A percentile compares a stretch with the other conserved stretches of the same genome.
phyloP scores from a whole-genome alignment of 2,797 vertebrate species.

The Champsocephalus gunnari region DNA sequence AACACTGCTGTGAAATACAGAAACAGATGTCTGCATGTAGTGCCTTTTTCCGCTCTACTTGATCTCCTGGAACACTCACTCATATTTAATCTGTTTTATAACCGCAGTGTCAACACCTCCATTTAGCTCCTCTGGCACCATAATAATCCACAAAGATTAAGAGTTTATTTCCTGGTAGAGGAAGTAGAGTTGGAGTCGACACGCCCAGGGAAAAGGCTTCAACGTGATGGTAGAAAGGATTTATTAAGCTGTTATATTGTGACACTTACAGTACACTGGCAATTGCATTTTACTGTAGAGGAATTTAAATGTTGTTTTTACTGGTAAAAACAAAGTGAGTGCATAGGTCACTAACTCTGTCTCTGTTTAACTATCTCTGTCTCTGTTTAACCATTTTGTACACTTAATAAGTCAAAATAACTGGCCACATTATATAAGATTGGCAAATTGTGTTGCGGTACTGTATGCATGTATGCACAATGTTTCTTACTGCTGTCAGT shows the following conservation, averaged over 20 bases:
- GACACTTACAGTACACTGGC: not conserved
- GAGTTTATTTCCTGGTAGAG: conserved; percentile 45
- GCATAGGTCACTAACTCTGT: too few relatives aligned
- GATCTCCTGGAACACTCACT: conserved; percentile 22
- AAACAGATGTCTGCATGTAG: conserved; percentile 20
- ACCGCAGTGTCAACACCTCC: conserved; percentile 19
- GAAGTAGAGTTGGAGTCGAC: conserved; percentile 27
- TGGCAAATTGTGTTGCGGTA: not conserved
- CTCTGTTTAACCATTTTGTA: not conserved
- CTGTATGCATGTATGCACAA: not conserved
- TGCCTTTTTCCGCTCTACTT: conserved; percentile 23
- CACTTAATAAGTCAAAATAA: not conserved
- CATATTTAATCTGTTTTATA: conserved; percentile 56
- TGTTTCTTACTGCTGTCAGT: not conserved
- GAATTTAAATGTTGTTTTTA: not conserved
- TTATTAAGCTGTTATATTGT: not conserved
- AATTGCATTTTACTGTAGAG: conserved; percentile 7
- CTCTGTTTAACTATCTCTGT: not conserved
- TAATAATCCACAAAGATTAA: conserved; percentile 71
- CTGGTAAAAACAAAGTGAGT: too few relatives aligned
- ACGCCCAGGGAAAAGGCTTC: conserved; percentile 36
- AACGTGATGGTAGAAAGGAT: conserved; percentile 12
- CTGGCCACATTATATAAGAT: not conserved
- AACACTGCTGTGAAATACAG: not conserved
- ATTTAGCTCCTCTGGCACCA: conserved; percentile 32